Evolutionary conservation across 2,888 invertebrate genomes (phyloP).

Genomic region (Erynnis tages): DNA sequence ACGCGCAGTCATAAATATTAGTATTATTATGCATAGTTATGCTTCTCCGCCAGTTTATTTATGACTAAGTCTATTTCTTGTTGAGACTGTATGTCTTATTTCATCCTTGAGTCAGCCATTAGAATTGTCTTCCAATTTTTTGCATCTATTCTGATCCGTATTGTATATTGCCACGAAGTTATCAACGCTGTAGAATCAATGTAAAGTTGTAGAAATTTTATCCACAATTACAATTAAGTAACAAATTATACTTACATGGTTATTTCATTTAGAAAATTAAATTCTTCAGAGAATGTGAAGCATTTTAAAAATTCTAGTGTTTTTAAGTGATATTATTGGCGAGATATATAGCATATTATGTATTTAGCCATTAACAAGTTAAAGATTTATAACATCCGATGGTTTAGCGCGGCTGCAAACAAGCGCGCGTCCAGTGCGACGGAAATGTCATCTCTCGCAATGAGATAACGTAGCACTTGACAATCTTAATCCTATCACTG

Average conservation of each 20-base stretch:
- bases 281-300: too few species aligned
- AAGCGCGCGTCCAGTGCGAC: constrained; percentile 36
- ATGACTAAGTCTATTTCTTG: constrained; percentile 34
- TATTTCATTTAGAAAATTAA: too few species aligned
- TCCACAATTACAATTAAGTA: too few species aligned
- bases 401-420: constrained; percentile 31
- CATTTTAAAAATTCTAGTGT: too few species aligned
- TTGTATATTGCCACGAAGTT: constrained; percentile 2
- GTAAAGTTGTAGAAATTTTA: too few species aligned
- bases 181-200: too few species aligned
- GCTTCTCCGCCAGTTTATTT: constrained; percentile 25
- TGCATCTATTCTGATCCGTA: constrained; percentile 20
- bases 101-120: constrained; percentile 32
- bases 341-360: not conserved
- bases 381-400: constrained; percentile 15
- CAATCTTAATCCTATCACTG: constrained; percentile 36
- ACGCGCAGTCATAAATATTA: constrained; percentile 24
- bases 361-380: not conserved
- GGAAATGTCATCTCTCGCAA: constrained; percentile 40
- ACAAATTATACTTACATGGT: too few species aligned
- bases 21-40: constrained; percentile 18
- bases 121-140: constrained; percentile 30
- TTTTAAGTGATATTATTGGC: too few species aligned
- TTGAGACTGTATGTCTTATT: constrained; percentile 28
- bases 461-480: constrained; percentile 38